Evolutionary conservation across 1,140 invertebrate genomes (phyloP), one percentile per base, ranked within the genome.

Genomic region (Nymphalis io): DNA sequence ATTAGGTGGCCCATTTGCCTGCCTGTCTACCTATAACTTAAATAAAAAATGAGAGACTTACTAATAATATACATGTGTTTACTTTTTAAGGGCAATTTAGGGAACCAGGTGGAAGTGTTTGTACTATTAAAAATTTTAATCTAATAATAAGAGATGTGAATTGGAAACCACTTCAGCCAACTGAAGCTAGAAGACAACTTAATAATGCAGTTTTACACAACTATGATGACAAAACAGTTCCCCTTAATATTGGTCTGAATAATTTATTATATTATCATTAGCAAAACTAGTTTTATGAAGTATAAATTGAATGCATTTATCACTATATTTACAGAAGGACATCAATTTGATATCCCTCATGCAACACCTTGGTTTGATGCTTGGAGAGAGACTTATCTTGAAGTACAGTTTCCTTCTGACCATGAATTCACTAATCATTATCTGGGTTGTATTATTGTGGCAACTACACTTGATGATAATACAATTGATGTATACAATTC

Each of bases 381-480:
- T n/a, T 99, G 98, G 96, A 93, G 98, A 81, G 96, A 98, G 80
- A 96, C 95, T 27, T 99, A 98, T 90, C 93, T 98, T 18, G 95
- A 95, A 81, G 95, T 98, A 2, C 95, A 98, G 84, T 97, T 96
- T 83, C 96, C 97, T 44, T 97, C 96, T 15, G 98, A 99, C 82
- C 98, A 99, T 93, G 98, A 99, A 92, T 99, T 98, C 84, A 96
- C 97, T 0, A 97, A 97, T 82, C 97, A 99, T 92, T 97, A 97
- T 90, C 81, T 99, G n/a, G 96, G 96, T 18, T 99, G 98, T 92
- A 93, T 96, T 75, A 95, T 98, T 74, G 96, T 98, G 8, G 95
- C 97, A 16, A 96, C 96, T 12, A 96, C 97, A 11, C 91, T 93
- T 15, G 96, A 98, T 89, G 93, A 95, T 0, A 95, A 96, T 92